These are phyloP conservation scores for Lordiphosa andalusiaca DNA, from an alignment of 2,888 invertebrate species.

Conservation along the genomic window DNA sequence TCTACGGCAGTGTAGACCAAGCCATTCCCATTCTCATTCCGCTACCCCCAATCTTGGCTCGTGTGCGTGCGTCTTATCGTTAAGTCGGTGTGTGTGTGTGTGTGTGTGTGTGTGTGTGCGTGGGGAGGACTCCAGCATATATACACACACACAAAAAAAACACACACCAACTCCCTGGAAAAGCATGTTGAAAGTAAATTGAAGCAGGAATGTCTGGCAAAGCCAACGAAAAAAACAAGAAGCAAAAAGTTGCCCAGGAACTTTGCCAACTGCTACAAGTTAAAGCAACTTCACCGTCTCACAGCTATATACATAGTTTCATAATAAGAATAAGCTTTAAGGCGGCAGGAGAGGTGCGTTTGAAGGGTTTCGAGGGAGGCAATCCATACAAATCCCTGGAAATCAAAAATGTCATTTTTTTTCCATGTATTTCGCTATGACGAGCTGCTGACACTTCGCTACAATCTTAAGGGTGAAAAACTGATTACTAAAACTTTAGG, in stretches of 20 bases:
- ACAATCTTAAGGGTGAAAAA: too few relatives aligned
- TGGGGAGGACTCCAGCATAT: constrained; percentile 19
- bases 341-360: constrained; percentile 8
- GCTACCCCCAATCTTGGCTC: constrained; percentile 11
- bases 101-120: constrained; percentile 21
- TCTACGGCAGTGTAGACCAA: constrained; percentile 60
- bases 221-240: constrained; percentile 32
- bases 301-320: constrained; percentile 16
- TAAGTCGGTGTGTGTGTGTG: constrained; percentile 33
- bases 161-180: constrained; percentile 49
- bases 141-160: neutral
- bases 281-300: constrained; percentile 29
- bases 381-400: too few relatives aligned
- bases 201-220: constrained; percentile 67
- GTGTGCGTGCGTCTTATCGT: constrained; percentile 70
- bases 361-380: neutral
- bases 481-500: too few relatives aligned
- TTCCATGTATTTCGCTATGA: too few relatives aligned
- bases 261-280: constrained; percentile 38
- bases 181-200: constrained; percentile 75
- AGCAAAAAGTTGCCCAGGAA: constrained; percentile 49
- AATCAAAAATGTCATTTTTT: too few relatives aligned
- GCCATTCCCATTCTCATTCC: neutral
- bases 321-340: constrained; percentile 25
- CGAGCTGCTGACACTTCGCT: too few relatives aligned